Base-by-base conservation (phyloP, 2,888 invertebrate species). In the Morinoia aosen region DNA sequence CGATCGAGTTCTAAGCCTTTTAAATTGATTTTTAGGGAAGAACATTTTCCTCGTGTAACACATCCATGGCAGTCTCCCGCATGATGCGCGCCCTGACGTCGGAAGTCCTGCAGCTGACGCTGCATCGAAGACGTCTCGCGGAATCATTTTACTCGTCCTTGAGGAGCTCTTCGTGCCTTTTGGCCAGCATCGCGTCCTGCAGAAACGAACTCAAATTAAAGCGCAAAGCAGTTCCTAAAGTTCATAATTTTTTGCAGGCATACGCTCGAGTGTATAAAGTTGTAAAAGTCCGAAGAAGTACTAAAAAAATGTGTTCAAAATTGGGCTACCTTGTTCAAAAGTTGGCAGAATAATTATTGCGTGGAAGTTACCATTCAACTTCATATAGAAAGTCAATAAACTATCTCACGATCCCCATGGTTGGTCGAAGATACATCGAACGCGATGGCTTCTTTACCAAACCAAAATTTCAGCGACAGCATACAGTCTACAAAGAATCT, bases 181-280 rank as follows among this genome's bases (percentile, higher is more conserved):
- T 7, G 12, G 64, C 94, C 58, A 94, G 64, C 64, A 94, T 64
- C 39, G 94, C 94, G 16, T 94, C 94, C 94, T 94, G 39, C 4
- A 64, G 64, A 64, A 64, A 64, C 25, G 25, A 64, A 19, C 25
- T 64, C 11, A 64, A 64, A 64, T 11, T 64, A 5, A 16, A 19
- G 14, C 12, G 25, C 25, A 11, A 16, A 64, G 58, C 16, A 10
- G 16, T 58, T 58, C 58, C 16, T 58, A 10, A 58, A 16, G 58
- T 64, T 64, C 12, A 64, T n/a, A 5, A 19, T 19, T 19, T 25
- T 19, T 64, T 64, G 12, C 11, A 64, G 64, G 5, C 5, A 64
- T 64, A 19, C 5, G 25, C 25, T 25, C 58, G 58, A 58, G 10
- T 12, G 58, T 12, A 58, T 12, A 64, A 64, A 19, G 64, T 19